Evolutionary conservation across 92 coral and sea anemone genomes (phyloP).

Genomic region (Porites cylindrica): DNA sequence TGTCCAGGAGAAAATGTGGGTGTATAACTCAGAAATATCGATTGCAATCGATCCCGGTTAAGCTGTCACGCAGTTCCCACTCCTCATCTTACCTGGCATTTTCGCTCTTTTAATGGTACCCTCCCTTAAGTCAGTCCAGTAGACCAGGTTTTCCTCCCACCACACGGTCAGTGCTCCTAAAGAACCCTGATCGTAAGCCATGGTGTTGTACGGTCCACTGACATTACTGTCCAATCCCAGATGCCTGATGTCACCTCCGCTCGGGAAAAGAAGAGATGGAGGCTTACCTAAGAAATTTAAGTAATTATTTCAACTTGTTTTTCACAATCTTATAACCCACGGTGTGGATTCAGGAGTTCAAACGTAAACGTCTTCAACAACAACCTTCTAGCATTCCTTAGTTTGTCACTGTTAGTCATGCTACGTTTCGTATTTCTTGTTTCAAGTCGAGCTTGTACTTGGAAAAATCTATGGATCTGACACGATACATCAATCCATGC

Average conservation of each 20-base stretch:
- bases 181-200: conserved; percentile 49
- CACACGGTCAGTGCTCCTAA: conserved; percentile 65
- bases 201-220: conserved; percentile 50
- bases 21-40: too few species aligned
- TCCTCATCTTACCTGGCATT: conserved; percentile 61
- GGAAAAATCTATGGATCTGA: too few species aligned
- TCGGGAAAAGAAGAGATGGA: conserved; percentile 76
- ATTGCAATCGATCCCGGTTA: too few species aligned
- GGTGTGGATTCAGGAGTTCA: too few species aligned
- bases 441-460: too few species aligned
- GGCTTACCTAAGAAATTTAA: conserved; percentile 61
- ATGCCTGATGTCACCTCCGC: conserved; percentile 79
- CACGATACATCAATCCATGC: too few species aligned
- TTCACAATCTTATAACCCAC: too few species aligned
- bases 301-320: not conserved
- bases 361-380: too few species aligned
- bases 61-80: not conserved
- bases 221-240: conserved; percentile 34
- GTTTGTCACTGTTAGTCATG: too few species aligned
- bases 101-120: conserved; percentile 80
- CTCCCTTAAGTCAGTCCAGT: conserved; percentile 75
- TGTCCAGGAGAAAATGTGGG: too few species aligned
- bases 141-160: conserved; percentile 61
- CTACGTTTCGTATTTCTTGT: too few species aligned
- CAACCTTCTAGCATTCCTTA: too few species aligned